A percentile compares a stretch with the other conserved stretches of the same genome.
Evolutionary conservation across 2,888 invertebrate species (phyloP).

Genomic region (Hydriomena furcata): DNA sequence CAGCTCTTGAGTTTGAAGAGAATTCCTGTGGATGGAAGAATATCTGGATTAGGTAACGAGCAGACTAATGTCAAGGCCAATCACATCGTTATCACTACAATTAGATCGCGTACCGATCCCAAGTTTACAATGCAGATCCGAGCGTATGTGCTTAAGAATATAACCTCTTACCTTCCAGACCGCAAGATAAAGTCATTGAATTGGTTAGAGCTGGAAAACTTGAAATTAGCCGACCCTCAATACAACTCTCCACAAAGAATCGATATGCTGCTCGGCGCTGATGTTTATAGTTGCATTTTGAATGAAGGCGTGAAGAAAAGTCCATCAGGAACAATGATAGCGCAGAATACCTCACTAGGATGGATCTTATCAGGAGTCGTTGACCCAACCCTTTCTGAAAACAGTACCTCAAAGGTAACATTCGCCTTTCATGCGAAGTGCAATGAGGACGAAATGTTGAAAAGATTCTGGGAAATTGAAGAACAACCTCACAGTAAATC

Average conservation of each 20-base stretch:
- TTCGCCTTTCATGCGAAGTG: background rate
- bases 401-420: background rate
- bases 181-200: background rate
- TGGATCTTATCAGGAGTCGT: conserved; percentile 3
- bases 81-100: background rate
- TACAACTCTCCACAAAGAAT: background rate
- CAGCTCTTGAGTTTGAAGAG: background rate
- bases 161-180: background rate
- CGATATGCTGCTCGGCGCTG: conserved; percentile 1
- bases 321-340: background rate
- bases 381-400: background rate
- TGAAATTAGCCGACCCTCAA: conserved; percentile 1
- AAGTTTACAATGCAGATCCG: background rate
- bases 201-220: background rate
- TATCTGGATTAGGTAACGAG: background rate
- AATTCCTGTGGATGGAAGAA: background rate
- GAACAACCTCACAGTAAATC: background rate
- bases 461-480: conserved; percentile 2
- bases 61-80: background rate
- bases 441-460: background rate
- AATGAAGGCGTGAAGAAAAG: background rate
- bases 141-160: background rate
- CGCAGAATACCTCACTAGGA: background rate
- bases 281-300: background rate
- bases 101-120: background rate